phyloP scores from a whole-genome alignment of 2,888 invertebrate species.

The Danaus chrysippus region DNA sequence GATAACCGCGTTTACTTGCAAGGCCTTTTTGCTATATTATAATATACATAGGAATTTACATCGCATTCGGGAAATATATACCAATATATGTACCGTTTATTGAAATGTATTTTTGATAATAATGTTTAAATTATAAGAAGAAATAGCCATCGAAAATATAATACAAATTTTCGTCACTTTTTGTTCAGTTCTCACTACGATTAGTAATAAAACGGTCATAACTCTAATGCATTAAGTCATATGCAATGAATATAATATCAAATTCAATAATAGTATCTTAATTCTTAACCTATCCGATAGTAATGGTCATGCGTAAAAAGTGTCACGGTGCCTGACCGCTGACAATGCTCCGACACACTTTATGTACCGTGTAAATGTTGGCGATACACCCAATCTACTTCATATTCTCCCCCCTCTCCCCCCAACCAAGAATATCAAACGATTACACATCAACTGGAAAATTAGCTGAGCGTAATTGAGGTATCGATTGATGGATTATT shows the following conservation, averaged over 20 bases:
- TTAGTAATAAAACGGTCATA: too few species aligned
- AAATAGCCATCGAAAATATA: not conserved
- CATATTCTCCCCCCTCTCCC: conserved; percentile 28
- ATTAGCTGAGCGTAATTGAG: conserved; percentile 21
- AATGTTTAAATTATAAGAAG: not conserved
- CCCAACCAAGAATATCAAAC: conserved; percentile 25
- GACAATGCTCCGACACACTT: conserved; percentile 51
- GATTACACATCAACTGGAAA: conserved; percentile 25
- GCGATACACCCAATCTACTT: conserved; percentile 31
- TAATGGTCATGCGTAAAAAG: conserved; percentile 57
- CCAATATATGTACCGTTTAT: conserved; percentile 26
- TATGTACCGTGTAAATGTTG: conserved; percentile 63
- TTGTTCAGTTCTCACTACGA: too few species aligned
- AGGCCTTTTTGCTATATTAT: conserved; percentile 40
- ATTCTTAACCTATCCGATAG: conserved; percentile 22
- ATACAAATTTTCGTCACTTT: conserved; percentile 11
- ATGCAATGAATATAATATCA: not conserved
- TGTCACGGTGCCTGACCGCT: conserved; percentile 49
- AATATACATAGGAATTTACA: conserved; percentile 30
- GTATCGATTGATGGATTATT: not conserved
- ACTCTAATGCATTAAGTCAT: too few species aligned
- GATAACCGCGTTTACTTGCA: conserved; percentile 32
- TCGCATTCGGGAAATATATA: conserved; percentile 34
- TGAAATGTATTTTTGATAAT: conserved; percentile 25
- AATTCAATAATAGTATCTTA: conserved; percentile 9